These are phyloP conservation scores for Stomatorhinus ivindoensis DNA, from an alignment of 2,113 vertebrate genomes.

Conservation along the genomic window DNA sequence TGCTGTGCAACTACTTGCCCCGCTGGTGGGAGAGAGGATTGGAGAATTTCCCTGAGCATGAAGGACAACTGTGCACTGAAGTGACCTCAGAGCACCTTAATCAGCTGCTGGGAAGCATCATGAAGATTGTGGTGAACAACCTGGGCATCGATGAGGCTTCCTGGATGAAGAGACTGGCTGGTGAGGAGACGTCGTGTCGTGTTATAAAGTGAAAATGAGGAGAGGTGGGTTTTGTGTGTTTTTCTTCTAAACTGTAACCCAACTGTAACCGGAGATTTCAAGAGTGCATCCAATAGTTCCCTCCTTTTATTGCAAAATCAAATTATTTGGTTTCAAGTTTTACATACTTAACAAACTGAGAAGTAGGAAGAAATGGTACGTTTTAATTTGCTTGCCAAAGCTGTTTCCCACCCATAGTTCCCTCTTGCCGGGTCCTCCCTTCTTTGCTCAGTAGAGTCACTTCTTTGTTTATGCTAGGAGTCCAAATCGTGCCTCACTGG, in stretches of 20 bases:
- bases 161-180: slow-evolving; percentile 93
- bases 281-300: neutral
- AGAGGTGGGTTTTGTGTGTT: neutral
- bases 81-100: slow-evolving; percentile 87
- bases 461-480: neutral
- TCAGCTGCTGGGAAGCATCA: slow-evolving; percentile 84
- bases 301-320: neutral
- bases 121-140: slow-evolving; percentile 91
- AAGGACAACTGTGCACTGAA: slow-evolving; percentile 65
- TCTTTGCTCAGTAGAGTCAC: neutral
- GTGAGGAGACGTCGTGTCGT: slow-evolving; percentile 42
- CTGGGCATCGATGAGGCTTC: slow-evolving; percentile 89
- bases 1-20: slow-evolving; percentile 90
- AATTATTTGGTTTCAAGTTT: neutral
- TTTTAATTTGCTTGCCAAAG: neutral
- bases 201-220: neutral
- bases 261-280: neutral
- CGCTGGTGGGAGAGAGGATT: slow-evolving; percentile 87
- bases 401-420: neutral
- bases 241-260: neutral
- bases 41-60: slow-evolving; percentile 64
- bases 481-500: neutral
- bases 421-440: neutral
- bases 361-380: neutral
- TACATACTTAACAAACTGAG: neutral